Conservation (phyloP, 1,140 invertebrate species). For the Protaetia brevitarsis region DNA sequence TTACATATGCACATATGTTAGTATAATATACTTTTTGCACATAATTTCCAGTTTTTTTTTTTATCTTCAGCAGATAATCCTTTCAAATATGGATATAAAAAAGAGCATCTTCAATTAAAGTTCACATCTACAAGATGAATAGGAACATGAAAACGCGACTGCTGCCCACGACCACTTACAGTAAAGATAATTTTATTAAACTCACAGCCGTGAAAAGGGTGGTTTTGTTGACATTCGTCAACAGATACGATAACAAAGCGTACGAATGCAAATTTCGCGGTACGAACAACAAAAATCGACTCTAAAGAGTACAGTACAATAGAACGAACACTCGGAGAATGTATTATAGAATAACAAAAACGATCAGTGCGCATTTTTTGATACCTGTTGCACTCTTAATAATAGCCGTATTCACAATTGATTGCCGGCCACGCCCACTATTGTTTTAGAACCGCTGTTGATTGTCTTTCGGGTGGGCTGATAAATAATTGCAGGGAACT, state of each 20-base stretch:
- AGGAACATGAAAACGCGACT: too few species aligned
- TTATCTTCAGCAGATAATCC: too few species aligned
- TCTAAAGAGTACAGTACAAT: slow-evolving; percentile 4
- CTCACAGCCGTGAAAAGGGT: too few species aligned
- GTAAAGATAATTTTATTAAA: too few species aligned
- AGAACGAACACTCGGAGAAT: slow-evolving; percentile 17
- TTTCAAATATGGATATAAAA: too few species aligned
- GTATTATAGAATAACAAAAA: slow-evolving; percentile 22
- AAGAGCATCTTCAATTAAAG: too few species aligned
- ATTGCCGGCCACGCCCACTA: slow-evolving; percentile 40
- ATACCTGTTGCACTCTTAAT: slow-evolving; percentile 30
- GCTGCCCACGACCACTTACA: too few species aligned
- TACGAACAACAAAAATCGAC: background rate
- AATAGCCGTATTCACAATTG: slow-evolving; percentile 40
- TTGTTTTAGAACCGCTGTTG: slow-evolving; percentile 42
- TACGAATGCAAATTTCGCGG: background rate
- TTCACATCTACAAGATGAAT: too few species aligned
- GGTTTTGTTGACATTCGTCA: background rate
- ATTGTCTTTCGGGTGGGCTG: slow-evolving; percentile 40
- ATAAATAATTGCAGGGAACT: slow-evolving; percentile 40
- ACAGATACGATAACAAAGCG: background rate
- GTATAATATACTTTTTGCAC: too few species aligned
- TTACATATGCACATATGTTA: too few species aligned
- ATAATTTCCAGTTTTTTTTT: too few species aligned
- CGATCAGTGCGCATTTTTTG: slow-evolving; percentile 13